Conservation (phyloP, 1,140 invertebrate species). For the Tetraneura akinire region DNA sequence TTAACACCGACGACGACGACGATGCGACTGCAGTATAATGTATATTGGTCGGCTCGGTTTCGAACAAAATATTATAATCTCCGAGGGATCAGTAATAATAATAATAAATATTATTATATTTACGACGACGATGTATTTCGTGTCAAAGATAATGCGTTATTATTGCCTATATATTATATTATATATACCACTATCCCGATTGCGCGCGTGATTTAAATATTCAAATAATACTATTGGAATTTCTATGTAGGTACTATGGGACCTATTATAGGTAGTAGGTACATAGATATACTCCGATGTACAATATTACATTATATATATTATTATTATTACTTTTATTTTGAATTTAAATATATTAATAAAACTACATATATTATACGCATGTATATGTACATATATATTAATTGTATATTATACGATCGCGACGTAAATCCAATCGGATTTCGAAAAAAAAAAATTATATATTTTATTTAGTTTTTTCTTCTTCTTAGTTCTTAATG, state of each 20-base stretch:
- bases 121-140: neutral
- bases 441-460: constrained; percentile 27
- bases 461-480: constrained; percentile 31
- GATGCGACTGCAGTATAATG: neutral
- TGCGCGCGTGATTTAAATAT: constrained; percentile 32
- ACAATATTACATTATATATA: too few species aligned
- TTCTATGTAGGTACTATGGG: too few species aligned
- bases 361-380: neutral
- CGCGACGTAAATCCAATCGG: constrained; percentile 1
- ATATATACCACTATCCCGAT: constrained; percentile 10
- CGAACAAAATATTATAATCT: neutral
- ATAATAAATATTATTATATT: constrained; percentile 10
- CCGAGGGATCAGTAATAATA: neutral
- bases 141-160: constrained; percentile 41
- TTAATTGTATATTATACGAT: too few species aligned
- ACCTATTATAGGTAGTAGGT: neutral
- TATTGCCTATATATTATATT: too few species aligned
- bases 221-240: constrained; percentile 35
- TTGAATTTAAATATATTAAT: constrained; percentile 2
- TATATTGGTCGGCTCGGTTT: neutral
- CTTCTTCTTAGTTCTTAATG: too few species aligned
- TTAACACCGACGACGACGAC: neutral
- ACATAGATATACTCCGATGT: too few species aligned
- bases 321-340: too few species aligned
- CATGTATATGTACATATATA: neutral